These are phyloP conservation scores for Takifugu ocellatus DNA, from an alignment of 2,797 vertebrate species.

Conservation along the genomic window DNA sequence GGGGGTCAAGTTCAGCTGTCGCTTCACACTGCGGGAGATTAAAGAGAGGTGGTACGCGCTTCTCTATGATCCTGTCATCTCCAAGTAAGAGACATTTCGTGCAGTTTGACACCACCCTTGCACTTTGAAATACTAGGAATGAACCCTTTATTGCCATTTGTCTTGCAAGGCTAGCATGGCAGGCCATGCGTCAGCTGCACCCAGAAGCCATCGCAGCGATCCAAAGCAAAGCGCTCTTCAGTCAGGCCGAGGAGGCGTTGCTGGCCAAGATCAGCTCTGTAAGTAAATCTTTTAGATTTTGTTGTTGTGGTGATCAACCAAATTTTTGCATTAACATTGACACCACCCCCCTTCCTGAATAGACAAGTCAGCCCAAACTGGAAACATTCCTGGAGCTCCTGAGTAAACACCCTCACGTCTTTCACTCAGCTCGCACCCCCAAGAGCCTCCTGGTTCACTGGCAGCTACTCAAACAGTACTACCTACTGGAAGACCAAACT, in stretches of 20 bases:
- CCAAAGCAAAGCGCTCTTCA: constrained; percentile 94
- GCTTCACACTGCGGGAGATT: constrained; percentile 91
- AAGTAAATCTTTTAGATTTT: constrained; percentile 36
- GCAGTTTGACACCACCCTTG: background rate
- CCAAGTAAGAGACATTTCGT: constrained; percentile 81
- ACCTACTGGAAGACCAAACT: constrained; percentile 93
- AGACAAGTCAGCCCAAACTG: constrained; percentile 91
- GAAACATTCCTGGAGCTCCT: constrained; percentile 93
- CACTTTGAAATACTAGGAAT: background rate
- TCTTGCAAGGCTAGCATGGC: constrained; percentile 82
- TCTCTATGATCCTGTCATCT: constrained; percentile 94
- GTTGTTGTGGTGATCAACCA: background rate
- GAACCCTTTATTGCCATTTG: background rate
- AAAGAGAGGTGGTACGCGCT: constrained; percentile 96
- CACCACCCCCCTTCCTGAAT: constrained; percentile 31
- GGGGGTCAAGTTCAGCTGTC: constrained; percentile 97
- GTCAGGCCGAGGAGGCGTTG: constrained; percentile 88
- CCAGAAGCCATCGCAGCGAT: constrained; percentile 94
- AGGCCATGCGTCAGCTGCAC: constrained; percentile 95
- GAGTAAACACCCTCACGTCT: constrained; percentile 86
- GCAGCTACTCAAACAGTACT: constrained; percentile 97
- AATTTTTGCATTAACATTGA: background rate
- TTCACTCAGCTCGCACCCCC: constrained; percentile 88
- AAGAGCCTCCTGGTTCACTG: constrained; percentile 93
- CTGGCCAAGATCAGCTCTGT: constrained; percentile 89